Percentiles rank a stretch among this genome's conserved stretches.
Conservation (phyloP, 1,140 invertebrate genomes). For the Carposina sasakii region DNA sequence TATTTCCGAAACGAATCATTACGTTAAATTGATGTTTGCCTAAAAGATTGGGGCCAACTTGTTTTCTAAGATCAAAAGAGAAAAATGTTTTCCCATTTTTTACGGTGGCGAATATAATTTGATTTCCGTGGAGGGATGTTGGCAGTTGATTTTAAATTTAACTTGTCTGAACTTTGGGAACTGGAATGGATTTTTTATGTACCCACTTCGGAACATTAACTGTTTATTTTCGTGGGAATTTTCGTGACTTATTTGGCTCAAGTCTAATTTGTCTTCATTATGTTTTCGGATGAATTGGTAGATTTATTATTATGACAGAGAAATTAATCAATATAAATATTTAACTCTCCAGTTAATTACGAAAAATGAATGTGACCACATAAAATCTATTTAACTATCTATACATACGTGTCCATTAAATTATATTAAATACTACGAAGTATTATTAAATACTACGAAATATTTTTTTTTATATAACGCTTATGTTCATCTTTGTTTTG, state of each 20-base stretch:
- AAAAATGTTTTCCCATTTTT: slow-evolving; percentile 56
- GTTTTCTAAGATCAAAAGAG: slow-evolving; percentile 50
- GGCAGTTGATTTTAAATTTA: slow-evolving; percentile 58
- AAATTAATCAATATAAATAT: too few species aligned
- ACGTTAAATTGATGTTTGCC: slow-evolving; percentile 44
- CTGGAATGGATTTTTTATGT: slow-evolving; percentile 58
- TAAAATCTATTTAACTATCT: too few species aligned
- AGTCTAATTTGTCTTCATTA: too few species aligned
- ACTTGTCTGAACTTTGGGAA: slow-evolving; percentile 46
- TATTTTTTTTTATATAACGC: too few species aligned
- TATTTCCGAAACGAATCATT: slow-evolving; percentile 37
- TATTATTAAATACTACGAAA: too few species aligned
- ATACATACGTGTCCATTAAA: too few species aligned
- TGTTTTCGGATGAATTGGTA: too few species aligned
- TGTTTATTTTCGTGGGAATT: slow-evolving; percentile 46
- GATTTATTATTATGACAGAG: too few species aligned
- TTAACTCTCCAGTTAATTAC: too few species aligned
- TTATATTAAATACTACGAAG: too few species aligned
- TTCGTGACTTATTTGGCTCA: slow-evolving; percentile 26
- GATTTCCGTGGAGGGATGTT: slow-evolving; percentile 53
- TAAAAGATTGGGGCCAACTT: slow-evolving; percentile 46
- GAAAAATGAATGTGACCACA: too few species aligned
- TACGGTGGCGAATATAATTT: slow-evolving; percentile 59
- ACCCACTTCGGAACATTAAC: slow-evolving; percentile 41
- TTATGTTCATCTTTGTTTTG: too few species aligned